Evolutionary conservation across 2,888 invertebrate species (phyloP).

Genomic region (Apodemia mormo): DNA sequence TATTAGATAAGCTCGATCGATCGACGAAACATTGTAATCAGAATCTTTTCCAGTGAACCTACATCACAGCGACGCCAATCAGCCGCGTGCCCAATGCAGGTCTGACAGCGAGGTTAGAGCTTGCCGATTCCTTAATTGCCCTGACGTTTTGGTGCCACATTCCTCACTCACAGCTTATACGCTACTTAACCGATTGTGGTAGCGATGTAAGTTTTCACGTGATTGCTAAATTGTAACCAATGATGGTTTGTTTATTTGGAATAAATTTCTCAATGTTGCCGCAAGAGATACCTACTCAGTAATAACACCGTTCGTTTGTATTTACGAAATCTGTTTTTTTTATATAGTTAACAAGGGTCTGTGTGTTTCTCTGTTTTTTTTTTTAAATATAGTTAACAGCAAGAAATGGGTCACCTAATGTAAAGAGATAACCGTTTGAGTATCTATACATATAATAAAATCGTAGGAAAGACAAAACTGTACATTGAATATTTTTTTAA

Average conservation of each 20-base stretch:
- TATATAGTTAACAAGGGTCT: too few species aligned
- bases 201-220: constrained; percentile 28
- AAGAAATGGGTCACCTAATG: too few species aligned
- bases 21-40: too few species aligned
- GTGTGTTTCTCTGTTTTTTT: too few species aligned
- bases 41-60: constrained; percentile 39
- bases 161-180: constrained; percentile 50
- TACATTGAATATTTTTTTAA: too few species aligned
- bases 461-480: too few species aligned
- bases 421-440: too few species aligned
- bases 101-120: constrained; percentile 77
- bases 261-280: constrained; percentile 10
- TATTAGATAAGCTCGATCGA: too few species aligned
- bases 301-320: neutral
- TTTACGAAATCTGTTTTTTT: too few species aligned
- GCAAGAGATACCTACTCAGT: neutral
- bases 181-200: constrained; percentile 56
- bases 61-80: constrained; percentile 60
- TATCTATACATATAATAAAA: too few species aligned
- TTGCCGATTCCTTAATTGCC: constrained; percentile 82
- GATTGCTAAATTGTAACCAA: constrained; percentile 32
- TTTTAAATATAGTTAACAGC: too few species aligned
- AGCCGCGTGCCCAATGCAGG: constrained; percentile 69
- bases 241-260: constrained; percentile 21
- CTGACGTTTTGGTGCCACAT: constrained; percentile 81